Conservation (phyloP, 2,888 invertebrate genomes). For the Hemistola chrysoprasaria region DNA sequence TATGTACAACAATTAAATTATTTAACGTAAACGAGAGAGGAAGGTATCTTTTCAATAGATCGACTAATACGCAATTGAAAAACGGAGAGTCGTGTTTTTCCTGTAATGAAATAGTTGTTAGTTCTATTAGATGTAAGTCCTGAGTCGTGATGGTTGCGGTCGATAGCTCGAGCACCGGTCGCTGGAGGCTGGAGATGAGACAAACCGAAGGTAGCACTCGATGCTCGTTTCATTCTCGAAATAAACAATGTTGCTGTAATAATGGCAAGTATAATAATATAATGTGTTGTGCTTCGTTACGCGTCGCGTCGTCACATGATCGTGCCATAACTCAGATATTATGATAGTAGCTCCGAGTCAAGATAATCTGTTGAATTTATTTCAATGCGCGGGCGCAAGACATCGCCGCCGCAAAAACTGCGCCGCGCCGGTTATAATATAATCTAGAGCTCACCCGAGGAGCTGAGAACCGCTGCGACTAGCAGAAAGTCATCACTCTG, state of each 20-base stretch:
- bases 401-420: slow-evolving; percentile 47
- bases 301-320: slow-evolving; percentile 20
- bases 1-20: slow-evolving; percentile 3
- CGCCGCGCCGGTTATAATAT: slow-evolving; percentile 63
- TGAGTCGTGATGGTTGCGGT: too few species aligned
- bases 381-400: slow-evolving; percentile 35
- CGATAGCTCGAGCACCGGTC: too few species aligned
- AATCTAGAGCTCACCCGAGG: slow-evolving; percentile 37
- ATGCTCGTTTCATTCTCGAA: too few species aligned
- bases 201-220: too few species aligned
- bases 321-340: slow-evolving; percentile 34
- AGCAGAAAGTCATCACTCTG: too few species aligned
- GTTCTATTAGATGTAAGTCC: too few species aligned
- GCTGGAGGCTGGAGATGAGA: too few species aligned
- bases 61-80: background rate
- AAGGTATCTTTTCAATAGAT: background rate
- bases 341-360: slow-evolving; percentile 21
- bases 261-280: too few species aligned
- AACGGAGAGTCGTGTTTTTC: background rate
- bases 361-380: slow-evolving; percentile 62
- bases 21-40: too few species aligned
- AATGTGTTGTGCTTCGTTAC: background rate
- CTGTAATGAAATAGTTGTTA: too few species aligned
- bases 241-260: too few species aligned
- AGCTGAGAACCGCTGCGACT: too few species aligned